These are phyloP conservation scores for Yponomeuta plumbellus DNA, from an alignment of 2,888 invertebrate genomes.

Conservation along the genomic window DNA sequence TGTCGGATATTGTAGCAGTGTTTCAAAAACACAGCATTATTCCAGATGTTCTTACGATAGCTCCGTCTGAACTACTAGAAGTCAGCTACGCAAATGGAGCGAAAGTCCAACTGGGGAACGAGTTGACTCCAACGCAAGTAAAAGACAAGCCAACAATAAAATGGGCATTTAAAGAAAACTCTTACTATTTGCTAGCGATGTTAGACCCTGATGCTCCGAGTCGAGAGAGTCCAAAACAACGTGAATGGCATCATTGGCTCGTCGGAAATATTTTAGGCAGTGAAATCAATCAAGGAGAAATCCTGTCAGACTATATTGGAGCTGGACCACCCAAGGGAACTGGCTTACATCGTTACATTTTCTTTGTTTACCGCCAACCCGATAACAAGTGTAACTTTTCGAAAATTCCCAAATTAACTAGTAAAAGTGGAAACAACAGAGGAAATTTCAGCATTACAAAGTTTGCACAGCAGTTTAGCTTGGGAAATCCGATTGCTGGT, in stretches of 20 bases:
- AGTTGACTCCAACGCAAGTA: constrained; percentile 80
- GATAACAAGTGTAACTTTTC: constrained; percentile 66
- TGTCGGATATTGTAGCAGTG: constrained; percentile 46
- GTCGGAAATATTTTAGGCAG: constrained; percentile 83
- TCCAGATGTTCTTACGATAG: constrained; percentile 80
- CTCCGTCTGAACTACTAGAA: constrained; percentile 70
- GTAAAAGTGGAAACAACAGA: constrained; percentile 70
- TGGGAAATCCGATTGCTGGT: constrained; percentile 78
- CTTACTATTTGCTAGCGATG: constrained; percentile 80
- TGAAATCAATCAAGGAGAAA: constrained; percentile 78
- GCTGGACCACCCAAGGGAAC: constrained; percentile 84
- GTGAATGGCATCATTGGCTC: constrained; percentile 88
- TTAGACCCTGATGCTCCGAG: constrained; percentile 88
- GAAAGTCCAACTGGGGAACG: constrained; percentile 78
- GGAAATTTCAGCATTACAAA: constrained; percentile 75
- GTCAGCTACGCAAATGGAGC: constrained; percentile 71
- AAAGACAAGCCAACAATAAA: constrained; percentile 80
- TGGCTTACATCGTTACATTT: constrained; percentile 84
- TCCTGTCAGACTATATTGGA: constrained; percentile 78
- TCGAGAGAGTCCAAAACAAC: constrained; percentile 79
- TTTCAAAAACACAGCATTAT: constrained; percentile 76
- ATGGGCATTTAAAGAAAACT: constrained; percentile 76
- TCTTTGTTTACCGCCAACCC: constrained; percentile 79
- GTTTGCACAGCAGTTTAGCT: constrained; percentile 75
- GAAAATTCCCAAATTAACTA: constrained; percentile 53